These are phyloP conservation scores for Aphelenchoides besseyi DNA, from an alignment of 1,140 invertebrate genomes.

Conservation along the genomic window DNA sequence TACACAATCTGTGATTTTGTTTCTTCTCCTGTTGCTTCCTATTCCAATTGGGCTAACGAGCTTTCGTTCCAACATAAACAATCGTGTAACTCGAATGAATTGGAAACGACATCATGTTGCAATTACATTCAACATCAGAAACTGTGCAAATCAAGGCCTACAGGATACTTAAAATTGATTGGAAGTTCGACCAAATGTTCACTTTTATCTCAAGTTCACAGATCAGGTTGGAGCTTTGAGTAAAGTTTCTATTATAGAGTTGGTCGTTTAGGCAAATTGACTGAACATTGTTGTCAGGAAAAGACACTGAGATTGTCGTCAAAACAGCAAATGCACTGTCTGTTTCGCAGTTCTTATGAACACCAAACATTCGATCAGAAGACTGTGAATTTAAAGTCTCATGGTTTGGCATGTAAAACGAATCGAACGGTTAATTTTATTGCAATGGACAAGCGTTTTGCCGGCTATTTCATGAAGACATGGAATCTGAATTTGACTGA, in stretches of 20 bases:
- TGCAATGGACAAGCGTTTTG: conserved; percentile 13
- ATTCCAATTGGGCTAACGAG: too few relatives aligned
- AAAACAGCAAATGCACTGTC: neutral
- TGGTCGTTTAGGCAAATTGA: too few relatives aligned
- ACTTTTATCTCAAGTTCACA: neutral
- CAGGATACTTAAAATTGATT: too few relatives aligned
- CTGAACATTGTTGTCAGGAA: neutral
- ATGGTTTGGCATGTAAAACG: conserved; percentile 14
- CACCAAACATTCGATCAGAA: neutral
- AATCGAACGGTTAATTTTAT: conserved; percentile 24
- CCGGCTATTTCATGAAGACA: neutral
- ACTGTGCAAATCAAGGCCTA: too few relatives aligned
- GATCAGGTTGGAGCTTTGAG: neutral
- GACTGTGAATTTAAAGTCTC: neutral
- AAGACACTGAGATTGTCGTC: neutral
- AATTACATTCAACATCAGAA: too few relatives aligned
- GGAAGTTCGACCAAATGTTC: too few relatives aligned
- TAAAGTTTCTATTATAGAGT: too few relatives aligned
- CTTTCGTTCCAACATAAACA: too few relatives aligned
- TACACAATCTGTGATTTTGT: too few relatives aligned
- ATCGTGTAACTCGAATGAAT: too few relatives aligned
- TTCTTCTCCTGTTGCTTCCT: too few relatives aligned
- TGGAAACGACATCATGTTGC: too few relatives aligned
- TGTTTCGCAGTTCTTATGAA: neutral
- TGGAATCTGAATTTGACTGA: conserved; percentile 12